A percentile compares a stretch with the other conserved stretches of the same genome.
These are phyloP conservation scores for Pseudois nayaur DNA, from an alignment of 2,113 vertebrate genomes.

Conservation along the genomic window DNA sequence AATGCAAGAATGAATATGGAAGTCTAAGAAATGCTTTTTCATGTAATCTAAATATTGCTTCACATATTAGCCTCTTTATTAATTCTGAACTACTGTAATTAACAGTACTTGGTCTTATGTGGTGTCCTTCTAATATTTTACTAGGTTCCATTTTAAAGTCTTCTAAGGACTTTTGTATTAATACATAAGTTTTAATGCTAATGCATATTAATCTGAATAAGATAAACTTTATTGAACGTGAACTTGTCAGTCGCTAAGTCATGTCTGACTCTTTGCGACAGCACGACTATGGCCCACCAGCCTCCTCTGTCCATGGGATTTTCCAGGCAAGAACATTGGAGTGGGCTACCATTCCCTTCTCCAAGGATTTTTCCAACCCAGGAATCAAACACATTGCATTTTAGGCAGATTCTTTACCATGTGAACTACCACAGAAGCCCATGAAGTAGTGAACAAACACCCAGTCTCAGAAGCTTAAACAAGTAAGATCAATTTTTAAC, in stretches of 20 bases:
- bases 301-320: neutral
- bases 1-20: neutral
- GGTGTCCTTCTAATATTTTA: neutral
- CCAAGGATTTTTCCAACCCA: neutral
- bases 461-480: neutral
- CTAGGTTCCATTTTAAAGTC: neutral
- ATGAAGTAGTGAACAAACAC: neutral
- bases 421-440: neutral
- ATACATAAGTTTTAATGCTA: neutral
- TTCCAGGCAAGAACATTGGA: neutral
- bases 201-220: neutral
- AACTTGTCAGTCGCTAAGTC: neutral
- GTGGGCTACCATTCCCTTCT: neutral
- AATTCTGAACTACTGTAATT: neutral
- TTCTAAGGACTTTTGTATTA: neutral
- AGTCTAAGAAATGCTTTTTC: neutral
- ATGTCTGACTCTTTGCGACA: neutral
- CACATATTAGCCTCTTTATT: neutral
- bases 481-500: neutral
- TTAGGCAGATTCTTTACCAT: neutral
- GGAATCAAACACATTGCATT: neutral
- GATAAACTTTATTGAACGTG: neutral
- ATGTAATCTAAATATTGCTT: neutral
- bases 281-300: neutral
- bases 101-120: neutral